These are phyloP conservation scores for Pissodes strobi DNA, from an alignment of 1,140 invertebrate species.

Conservation along the genomic window DNA sequence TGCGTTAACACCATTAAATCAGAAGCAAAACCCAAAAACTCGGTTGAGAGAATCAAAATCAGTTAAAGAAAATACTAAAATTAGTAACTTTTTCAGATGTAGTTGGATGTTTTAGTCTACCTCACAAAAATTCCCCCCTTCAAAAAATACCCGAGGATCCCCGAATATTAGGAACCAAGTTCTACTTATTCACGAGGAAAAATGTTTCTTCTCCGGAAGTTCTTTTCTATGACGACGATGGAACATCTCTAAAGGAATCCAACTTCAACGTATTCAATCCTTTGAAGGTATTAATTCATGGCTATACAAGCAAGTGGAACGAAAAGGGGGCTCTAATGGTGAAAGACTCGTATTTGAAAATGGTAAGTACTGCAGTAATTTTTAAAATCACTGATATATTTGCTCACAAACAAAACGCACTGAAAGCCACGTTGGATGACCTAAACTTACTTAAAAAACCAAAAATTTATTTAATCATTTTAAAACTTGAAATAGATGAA, in stretches of 20 bases:
- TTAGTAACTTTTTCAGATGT: constrained; percentile 44
- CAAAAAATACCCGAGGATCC: constrained; percentile 53
- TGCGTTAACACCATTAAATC: no score
- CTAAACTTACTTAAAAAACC: no score
- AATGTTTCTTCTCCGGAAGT: constrained; percentile 48
- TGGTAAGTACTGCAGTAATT: constrained; percentile 53
- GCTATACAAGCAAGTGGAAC: constrained; percentile 54
- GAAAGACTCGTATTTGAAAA: constrained; percentile 49
- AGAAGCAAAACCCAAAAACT: no score
- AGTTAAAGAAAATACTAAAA: not conserved
- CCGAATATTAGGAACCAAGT: constrained; percentile 58
- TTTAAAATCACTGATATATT: constrained; percentile 6
- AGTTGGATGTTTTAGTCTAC: constrained; percentile 53
- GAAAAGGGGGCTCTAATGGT: constrained; percentile 45
- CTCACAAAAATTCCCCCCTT: constrained; percentile 50
- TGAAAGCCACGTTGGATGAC: no score
- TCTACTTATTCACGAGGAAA: constrained; percentile 63
- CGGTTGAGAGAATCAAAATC: no score
- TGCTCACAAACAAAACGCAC: no score
- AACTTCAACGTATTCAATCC: constrained; percentile 58
- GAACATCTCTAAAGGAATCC: constrained; percentile 58
- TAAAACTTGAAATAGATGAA: no score
- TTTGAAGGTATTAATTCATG: constrained; percentile 68
- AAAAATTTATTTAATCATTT: no score
- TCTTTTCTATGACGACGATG: constrained; percentile 57